Base-by-base conservation (phyloP, 1,140 invertebrate species). In the Drosophila lini region DNA sequence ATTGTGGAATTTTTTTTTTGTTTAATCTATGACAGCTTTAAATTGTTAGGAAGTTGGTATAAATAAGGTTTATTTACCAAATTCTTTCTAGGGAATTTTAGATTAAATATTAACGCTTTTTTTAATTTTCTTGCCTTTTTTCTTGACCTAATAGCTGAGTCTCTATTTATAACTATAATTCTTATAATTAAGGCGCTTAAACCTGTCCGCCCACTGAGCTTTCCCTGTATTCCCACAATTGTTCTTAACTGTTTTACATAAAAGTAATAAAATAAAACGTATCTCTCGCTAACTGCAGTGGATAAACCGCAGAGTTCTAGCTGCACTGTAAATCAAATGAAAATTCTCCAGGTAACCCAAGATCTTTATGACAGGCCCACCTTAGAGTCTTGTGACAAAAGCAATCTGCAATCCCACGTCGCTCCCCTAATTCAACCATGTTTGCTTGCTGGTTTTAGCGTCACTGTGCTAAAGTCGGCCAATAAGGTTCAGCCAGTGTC, bases 401-500 rank as follows among this genome's bases (percentile, higher is more conserved):
- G 16, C 19, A 55, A 55, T 45, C 38, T 22, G 28, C 60, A 55
- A 55, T 55, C 19, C 52, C 52, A 38, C n/a, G 13, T 38, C 4
- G 38, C 11, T 36, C 52, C 25, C 50, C 32, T 5, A 25, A 40
- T 38, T 28, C 15, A 16, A 9, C 11, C 7, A 3, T 38, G n/a
- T 70, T 34, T 70, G 34, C 52, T 58, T 36, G 53, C 52, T 15
- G 42, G 36, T 71, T 58, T 71, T 71, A 57, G 28, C 53, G 42
- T 70, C 65, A 50, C 34, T 41, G 47, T 73, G 69, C 48, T 44
- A 74, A 74, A 74, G 32, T 63, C 28, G 58, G 56, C 56, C 70
- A 74, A 65, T 40, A 63, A 57, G 48, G 50, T 48, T 56, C 70
- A 63, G 50, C 58, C 50, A 48, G 32, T 53, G 70, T 41, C 56